These are phyloP conservation scores for Eilema sororculum DNA, from an alignment of 2,888 invertebrate species.

Conservation along the genomic window DNA sequence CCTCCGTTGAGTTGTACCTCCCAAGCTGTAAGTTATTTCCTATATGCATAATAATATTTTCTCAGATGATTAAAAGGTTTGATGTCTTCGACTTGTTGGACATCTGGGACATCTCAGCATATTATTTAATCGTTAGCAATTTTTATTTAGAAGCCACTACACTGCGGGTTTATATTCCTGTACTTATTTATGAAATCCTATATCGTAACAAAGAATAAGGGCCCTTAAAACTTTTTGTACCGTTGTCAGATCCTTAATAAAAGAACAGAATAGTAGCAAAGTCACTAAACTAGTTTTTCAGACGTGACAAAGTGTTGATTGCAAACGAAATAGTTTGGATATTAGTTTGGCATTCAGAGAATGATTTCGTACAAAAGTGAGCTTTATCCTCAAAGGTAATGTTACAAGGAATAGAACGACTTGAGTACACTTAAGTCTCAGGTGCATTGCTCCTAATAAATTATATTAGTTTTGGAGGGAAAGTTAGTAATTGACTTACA, in stretches of 20 bases:
- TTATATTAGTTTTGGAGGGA: constrained; percentile 15
- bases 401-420: constrained; percentile 22
- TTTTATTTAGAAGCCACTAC: too few relatives aligned
- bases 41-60: too few relatives aligned
- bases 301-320: constrained; percentile 44
- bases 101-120: not conserved
- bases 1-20: not conserved
- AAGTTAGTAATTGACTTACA: constrained; percentile 12
- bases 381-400: constrained; percentile 20
- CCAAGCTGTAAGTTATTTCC: too few relatives aligned
- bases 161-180: too few relatives aligned
- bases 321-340: constrained; percentile 27
- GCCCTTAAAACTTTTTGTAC: constrained; percentile 7
- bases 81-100: too few relatives aligned
- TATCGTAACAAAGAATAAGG: not conserved
- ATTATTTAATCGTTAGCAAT: too few relatives aligned
- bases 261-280: constrained; percentile 21
- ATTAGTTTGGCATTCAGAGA: constrained; percentile 34
- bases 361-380: constrained; percentile 32
- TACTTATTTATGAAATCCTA: not conserved
- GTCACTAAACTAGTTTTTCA: constrained; percentile 24
- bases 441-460: constrained; percentile 18
- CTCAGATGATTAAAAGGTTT: too few relatives aligned
- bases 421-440: constrained; percentile 16
- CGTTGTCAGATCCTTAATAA: constrained; percentile 6